Conservation (phyloP, 2,888 invertebrate species). For the Pycnomerus fuliginosus region DNA sequence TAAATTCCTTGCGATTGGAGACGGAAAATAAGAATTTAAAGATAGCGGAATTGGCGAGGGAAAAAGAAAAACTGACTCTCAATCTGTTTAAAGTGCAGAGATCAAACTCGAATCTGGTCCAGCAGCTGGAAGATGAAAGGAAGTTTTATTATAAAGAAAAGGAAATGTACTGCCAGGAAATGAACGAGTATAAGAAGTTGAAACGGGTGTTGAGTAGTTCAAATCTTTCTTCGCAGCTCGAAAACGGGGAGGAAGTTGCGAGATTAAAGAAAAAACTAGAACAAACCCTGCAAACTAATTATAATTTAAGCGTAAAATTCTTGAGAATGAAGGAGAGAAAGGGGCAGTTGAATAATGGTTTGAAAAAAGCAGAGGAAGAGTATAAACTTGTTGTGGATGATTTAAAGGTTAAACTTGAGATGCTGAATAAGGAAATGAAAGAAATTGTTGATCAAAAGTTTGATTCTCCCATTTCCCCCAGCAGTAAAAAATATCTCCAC, state of each 20-base stretch:
- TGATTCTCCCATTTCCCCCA: constrained; percentile 43
- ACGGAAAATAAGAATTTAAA: constrained; percentile 54
- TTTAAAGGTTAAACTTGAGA: constrained; percentile 43
- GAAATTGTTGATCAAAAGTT: constrained; percentile 44
- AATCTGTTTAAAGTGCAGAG: constrained; percentile 56
- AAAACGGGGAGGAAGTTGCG: constrained; percentile 43
- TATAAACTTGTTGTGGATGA: constrained; percentile 43
- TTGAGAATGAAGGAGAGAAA: constrained; percentile 52
- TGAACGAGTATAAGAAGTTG: constrained; percentile 49
- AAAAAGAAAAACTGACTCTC: constrained; percentile 56
- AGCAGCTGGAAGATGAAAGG: constrained; percentile 59
- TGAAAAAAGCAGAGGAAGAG: constrained; percentile 42
- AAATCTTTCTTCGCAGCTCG: constrained; percentile 32
- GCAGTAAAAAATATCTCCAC: constrained; percentile 51
- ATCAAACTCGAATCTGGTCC: constrained; percentile 54
- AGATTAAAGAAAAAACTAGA: constrained; percentile 48
- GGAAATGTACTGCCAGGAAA: constrained; percentile 56
- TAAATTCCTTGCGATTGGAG: constrained; percentile 52
- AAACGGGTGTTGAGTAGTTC: constrained; percentile 38
- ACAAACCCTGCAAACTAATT: constrained; percentile 51
- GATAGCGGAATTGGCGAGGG: constrained; percentile 54
- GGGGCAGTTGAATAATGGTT: constrained; percentile 42
- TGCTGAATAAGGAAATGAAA: constrained; percentile 41
- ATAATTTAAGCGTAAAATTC: constrained; percentile 52
- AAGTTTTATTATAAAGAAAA: constrained; percentile 59